Conservation (phyloP, 1,140 invertebrate species). For the Drosophila dunni region DNA sequence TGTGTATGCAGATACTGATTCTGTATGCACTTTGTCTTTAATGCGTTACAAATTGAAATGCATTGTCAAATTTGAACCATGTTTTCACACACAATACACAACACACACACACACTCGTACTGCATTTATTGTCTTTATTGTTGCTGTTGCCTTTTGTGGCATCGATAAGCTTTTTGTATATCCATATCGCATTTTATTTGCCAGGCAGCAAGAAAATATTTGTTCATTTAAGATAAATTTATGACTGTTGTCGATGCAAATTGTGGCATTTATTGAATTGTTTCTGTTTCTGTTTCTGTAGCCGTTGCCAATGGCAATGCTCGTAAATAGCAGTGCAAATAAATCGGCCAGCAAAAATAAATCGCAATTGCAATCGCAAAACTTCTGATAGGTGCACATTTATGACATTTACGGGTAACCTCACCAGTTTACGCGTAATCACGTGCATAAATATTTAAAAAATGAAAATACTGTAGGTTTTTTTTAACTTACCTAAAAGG, state of each 20-base stretch:
- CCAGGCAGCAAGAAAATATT: slow-evolving; percentile 76
- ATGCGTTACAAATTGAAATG: slow-evolving; percentile 72
- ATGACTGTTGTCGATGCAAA: slow-evolving; percentile 79
- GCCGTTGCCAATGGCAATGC: slow-evolving; percentile 41
- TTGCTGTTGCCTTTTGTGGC: slow-evolving; percentile 67
- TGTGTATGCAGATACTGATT: slow-evolving; percentile 16
- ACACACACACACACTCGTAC: background rate
- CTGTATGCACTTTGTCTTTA: slow-evolving; percentile 53
- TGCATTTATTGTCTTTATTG: slow-evolving; percentile 45
- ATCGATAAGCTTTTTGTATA: slow-evolving; percentile 74
- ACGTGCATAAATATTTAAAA: slow-evolving; percentile 66
- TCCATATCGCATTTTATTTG: slow-evolving; percentile 74
- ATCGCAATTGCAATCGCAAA: slow-evolving; percentile 48
- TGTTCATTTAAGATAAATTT: slow-evolving; percentile 83
- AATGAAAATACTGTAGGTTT: background rate
- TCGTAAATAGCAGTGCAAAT: slow-evolving; percentile 79
- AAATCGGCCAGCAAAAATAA: slow-evolving; percentile 72
- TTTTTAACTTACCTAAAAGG: slow-evolving; percentile 62
- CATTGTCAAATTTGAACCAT: slow-evolving; percentile 58
- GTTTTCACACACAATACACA: slow-evolving; percentile 13
- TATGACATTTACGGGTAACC: slow-evolving; percentile 54
- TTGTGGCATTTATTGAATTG: slow-evolving; percentile 80
- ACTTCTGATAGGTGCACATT: slow-evolving; percentile 50
- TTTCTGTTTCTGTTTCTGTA: slow-evolving; percentile 39
- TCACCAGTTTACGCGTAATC: slow-evolving; percentile 59